phyloP scores from a whole-genome alignment of 2,888 invertebrate species.

The Dryobotodes eremita region DNA sequence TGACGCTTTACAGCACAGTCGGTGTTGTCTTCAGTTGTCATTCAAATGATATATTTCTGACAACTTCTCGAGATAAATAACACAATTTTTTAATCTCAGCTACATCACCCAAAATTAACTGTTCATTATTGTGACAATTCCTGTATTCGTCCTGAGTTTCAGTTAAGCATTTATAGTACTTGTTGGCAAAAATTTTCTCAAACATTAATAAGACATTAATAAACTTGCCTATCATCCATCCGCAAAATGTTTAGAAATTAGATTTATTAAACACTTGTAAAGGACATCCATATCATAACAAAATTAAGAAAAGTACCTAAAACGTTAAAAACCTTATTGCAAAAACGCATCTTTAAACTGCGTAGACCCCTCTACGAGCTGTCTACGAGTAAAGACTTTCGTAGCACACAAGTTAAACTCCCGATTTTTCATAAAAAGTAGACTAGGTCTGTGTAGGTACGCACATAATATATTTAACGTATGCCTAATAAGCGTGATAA shows the following conservation, averaged over 20 bases:
- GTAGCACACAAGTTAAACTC: constrained; percentile 32
- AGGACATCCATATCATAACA: not conserved
- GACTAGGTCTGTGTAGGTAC: constrained; percentile 16
- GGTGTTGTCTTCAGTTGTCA: not conserved
- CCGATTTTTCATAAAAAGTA: constrained; percentile 1
- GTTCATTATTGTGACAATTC: not conserved
- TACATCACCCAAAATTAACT: not conserved
- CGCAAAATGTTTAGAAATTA: not conserved
- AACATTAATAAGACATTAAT: not conserved
- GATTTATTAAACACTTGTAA: not conserved
- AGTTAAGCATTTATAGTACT: not conserved
- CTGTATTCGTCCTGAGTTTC: not conserved
- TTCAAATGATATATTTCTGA: constrained; percentile 11
- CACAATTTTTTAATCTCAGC: not conserved
- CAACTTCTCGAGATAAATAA: not conserved
- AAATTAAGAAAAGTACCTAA: not conserved
- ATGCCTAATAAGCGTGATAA: constrained; percentile 57
- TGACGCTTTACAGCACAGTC: not conserved
- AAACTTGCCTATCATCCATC: not conserved
- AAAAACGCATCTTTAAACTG: constrained; percentile 10
- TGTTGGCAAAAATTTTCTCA: not conserved
- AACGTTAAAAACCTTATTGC: constrained; percentile 8
- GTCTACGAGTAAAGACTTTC: constrained; percentile 47
- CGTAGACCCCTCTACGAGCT: constrained; percentile 59
- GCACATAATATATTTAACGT: constrained; percentile 38